These are phyloP conservation scores for Rhinogobio ventralis DNA, from an alignment of 2,797 vertebrate genomes.

Conservation along the genomic window DNA sequence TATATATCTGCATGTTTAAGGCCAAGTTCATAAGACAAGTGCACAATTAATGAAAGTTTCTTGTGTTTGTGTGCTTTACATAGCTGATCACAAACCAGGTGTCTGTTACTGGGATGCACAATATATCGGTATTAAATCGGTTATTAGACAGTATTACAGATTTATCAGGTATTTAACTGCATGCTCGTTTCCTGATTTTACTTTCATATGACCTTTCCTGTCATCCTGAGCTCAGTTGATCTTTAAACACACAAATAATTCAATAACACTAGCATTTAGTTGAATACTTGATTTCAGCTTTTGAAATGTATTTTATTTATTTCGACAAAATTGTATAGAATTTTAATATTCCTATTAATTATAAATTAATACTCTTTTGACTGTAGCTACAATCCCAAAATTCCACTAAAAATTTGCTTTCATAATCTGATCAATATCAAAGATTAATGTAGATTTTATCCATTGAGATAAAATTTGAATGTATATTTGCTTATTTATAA, in stretches of 20 bases:
- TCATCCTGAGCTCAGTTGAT: not conserved
- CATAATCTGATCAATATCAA: not conserved
- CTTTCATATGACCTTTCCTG: not conserved
- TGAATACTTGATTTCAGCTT: no score
- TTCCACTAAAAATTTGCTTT: not conserved
- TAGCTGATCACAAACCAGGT: not conserved
- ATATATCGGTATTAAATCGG: not conserved
- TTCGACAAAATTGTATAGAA: no score
- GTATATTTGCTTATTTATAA: not conserved
- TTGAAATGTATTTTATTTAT: no score
- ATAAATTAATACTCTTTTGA: no score
- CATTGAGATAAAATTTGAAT: not conserved
- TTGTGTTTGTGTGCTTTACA: not conserved
- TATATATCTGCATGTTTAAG: not conserved
- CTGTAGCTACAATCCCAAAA: not conserved
- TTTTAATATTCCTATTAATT: no score
- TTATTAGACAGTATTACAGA: not conserved
- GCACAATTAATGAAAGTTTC: not conserved
- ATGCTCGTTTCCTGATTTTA: not conserved
- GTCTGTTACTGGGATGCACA: not conserved
- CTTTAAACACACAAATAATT: not conserved
- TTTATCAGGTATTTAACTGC: not conserved
- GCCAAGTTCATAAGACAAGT: not conserved
- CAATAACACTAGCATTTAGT: not conserved
- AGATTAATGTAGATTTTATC: not conserved